A percentile compares a stretch with the other conserved stretches of the same genome.
These are phyloP conservation scores for Zaprionus ghesquierei DNA, from an alignment of 1,140 invertebrate species.

Conservation along the genomic window DNA sequence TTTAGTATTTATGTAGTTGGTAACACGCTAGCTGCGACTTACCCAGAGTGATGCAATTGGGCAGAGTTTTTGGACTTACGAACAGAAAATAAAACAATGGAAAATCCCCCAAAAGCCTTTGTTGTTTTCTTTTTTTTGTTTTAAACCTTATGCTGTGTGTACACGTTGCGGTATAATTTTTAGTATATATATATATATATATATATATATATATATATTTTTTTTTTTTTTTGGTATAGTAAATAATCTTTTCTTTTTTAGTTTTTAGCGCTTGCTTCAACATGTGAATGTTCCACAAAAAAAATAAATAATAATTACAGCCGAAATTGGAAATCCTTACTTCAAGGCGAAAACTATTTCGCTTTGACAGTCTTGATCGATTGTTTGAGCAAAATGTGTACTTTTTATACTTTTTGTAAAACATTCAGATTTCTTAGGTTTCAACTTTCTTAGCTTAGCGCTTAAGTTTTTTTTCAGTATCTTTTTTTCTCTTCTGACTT, in stretches of 20 bases:
- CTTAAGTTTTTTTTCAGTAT: constrained; percentile 34
- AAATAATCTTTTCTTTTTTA: constrained; percentile 49
- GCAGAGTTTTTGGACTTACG: constrained; percentile 53
- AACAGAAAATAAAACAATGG: constrained; percentile 37
- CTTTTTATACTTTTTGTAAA: constrained; percentile 74
- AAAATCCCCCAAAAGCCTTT: constrained; percentile 35
- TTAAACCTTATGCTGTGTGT: constrained; percentile 37
- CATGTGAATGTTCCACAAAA: constrained; percentile 82
- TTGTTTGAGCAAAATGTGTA: constrained; percentile 61
- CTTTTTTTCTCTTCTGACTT: constrained; percentile 51
- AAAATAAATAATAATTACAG: constrained; percentile 51
- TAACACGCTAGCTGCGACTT: constrained; percentile 69
- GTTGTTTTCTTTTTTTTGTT: neutral
- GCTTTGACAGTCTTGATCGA: constrained; percentile 50
- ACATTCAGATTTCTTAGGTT: constrained; percentile 65
- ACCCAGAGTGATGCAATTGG: constrained; percentile 67
- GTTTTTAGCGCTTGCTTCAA: constrained; percentile 81
- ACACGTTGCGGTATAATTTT: constrained; percentile 48
- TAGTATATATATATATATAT: constrained; percentile 32
- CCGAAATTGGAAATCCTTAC: constrained; percentile 71
- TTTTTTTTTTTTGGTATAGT: constrained; percentile 36
- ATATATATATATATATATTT: constrained; percentile 35
- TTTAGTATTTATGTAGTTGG: constrained; percentile 41
- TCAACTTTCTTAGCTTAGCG: constrained; percentile 23
- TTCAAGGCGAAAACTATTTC: constrained; percentile 64